Conservation (phyloP, 2,113 vertebrate species). For the Calonectris borealis region DNA sequence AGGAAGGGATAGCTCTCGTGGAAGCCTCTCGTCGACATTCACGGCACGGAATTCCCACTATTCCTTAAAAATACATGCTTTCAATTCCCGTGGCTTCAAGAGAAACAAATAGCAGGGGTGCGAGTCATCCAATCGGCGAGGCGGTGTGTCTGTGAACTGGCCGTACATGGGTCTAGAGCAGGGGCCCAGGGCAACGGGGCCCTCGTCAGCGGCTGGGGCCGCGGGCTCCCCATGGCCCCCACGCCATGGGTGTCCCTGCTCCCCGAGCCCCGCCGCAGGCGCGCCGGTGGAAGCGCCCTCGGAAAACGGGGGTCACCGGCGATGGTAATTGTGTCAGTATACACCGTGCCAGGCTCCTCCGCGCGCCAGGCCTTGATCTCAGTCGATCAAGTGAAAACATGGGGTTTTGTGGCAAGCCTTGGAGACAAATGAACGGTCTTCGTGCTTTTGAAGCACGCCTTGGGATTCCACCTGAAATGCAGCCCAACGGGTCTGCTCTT, state of each 20-base stretch:
- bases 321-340: fast-evolving
- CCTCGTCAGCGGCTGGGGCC: fast-evolving
- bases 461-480: fast-evolving
- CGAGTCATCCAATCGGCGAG: not conserved
- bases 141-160: not conserved
- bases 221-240: fast-evolving
- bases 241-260: too few relatives aligned
- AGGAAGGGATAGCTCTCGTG: not conserved
- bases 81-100: not conserved
- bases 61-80: not conserved
- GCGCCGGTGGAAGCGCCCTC: not conserved
- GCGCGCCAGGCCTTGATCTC: not conserved
- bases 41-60: fast-evolving
- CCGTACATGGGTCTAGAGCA: not conserved
- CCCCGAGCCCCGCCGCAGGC: fast-evolving
- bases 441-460: fast-evolving
- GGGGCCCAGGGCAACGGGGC: not conserved
- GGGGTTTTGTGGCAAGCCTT: not conserved
- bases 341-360: fast-evolving
- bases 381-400: too few relatives aligned
- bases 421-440: fast-evolving
- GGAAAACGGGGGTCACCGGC: too few relatives aligned
- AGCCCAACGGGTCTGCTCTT: fast-evolving
- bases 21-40: not conserved
- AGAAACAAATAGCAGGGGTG: not conserved